Evolutionary conservation across 2,888 invertebrate species (phyloP), one percentile per base, ranked within the genome.

Genomic region (Thymelicus acteon): DNA sequence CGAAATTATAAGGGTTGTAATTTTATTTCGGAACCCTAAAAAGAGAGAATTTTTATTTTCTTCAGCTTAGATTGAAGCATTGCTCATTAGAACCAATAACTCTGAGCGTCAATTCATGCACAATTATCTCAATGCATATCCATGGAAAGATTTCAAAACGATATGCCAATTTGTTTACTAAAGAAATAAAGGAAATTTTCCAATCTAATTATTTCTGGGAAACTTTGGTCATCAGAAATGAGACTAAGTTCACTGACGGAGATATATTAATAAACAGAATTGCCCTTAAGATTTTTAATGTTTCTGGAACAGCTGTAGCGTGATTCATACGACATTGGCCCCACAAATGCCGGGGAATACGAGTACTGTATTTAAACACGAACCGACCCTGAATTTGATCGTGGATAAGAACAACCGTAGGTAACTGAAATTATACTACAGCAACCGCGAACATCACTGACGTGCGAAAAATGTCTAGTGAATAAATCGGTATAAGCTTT

Each of bases 301-400:
- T 80, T 85, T 82, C 84, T 85, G 85, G 82, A 90, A 89, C 92
- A 92, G 91, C 90, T 91, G 92, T 85, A 77, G 79, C 75, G 77
- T 92, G 92, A 93, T 75, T 92, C 92, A 93, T 79, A 75, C 81
- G 92, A 90, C 92, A 92, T 92, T 92, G 92, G 87, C 79, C 82
- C 80, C 84, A 85, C 82, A 77, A 77, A 80, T 82, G 79, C 77
- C 82, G 85, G 85, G 85, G 79, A 88, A 86, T 82, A 82, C 85
- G 84, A 86, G 82, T 81, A 79, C 81, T 81, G 82, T 81, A 82
- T 85, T 84, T 83, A 84, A 85, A 87, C 84, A 82, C 82, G 37
- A 40, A 79, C 75, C 81, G 87, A 82, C 89, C 89, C 81, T 88
- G 90, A 90, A 87, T 83, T 77, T 81, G 85, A 86, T 85, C 82